These are phyloP conservation scores for Pseudomugil gertrudae DNA, from an alignment of 2,797 vertebrate genomes.

Conservation along the genomic window DNA sequence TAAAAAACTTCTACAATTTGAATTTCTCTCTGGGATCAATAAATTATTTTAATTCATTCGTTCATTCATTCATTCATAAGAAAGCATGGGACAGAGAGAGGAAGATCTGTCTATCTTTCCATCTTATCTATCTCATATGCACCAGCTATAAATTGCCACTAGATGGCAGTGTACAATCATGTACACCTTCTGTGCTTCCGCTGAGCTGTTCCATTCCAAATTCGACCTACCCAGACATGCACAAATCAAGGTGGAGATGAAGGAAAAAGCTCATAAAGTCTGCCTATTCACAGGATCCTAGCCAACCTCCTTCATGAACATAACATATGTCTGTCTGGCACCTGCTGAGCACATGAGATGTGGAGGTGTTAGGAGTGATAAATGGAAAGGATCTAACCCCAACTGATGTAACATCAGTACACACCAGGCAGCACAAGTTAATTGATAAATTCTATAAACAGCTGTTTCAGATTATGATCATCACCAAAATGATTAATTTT, in stretches of 20 bases:
- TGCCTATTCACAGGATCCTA: constrained; percentile 24
- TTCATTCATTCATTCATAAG: too few relatives aligned
- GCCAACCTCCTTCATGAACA: constrained; percentile 9
- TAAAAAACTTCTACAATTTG: too few relatives aligned
- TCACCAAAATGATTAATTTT: background rate
- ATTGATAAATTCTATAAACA: background rate
- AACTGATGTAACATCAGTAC: constrained; percentile 15
- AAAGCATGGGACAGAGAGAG: too few relatives aligned
- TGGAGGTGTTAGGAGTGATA: constrained; percentile 14
- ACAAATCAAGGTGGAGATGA: constrained; percentile 51
- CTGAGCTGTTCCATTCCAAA: background rate
- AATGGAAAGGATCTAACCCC: constrained; percentile 10
- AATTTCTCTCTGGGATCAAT: too few relatives aligned
- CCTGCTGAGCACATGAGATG: constrained; percentile 38
- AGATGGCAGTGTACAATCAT: constrained; percentile 46
- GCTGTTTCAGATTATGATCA: background rate
- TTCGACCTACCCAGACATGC: constrained; percentile 12
- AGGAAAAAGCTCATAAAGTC: constrained; percentile 45
- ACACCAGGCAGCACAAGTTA: background rate
- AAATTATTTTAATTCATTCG: too few relatives aligned
- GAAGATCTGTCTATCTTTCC: too few relatives aligned
- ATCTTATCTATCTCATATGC: background rate
- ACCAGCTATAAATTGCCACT: constrained; percentile 27
- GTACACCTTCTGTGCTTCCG: background rate
- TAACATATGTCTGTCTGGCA: constrained; percentile 19